Evolutionary conservation across 2,797 vertebrate species (phyloP).

Genomic region (Menidia menidia): DNA sequence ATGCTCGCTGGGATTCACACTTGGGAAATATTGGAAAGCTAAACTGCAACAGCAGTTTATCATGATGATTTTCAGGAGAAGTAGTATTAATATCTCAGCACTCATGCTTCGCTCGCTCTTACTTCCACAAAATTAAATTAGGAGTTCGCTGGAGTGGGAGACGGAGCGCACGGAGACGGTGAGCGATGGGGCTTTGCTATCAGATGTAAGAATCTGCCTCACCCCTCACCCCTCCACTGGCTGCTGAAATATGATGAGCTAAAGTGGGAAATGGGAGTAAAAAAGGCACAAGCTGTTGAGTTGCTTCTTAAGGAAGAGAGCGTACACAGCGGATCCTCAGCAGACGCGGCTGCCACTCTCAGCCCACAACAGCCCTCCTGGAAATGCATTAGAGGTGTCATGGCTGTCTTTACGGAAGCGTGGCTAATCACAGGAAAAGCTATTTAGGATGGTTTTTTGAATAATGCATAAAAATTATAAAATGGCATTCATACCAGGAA

Average conservation of each 20-base stretch:
- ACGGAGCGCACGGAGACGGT: constrained; percentile 54
- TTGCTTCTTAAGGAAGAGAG: constrained; percentile 53
- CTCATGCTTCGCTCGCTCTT: constrained; percentile 55
- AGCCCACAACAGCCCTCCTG: constrained; percentile 45
- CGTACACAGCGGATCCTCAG: constrained; percentile 62
- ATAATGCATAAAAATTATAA: constrained; percentile 52
- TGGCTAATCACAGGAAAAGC: constrained; percentile 43
- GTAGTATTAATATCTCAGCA: constrained; percentile 71
- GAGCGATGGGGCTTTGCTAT: constrained; percentile 73
- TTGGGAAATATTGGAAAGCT: constrained; percentile 55
- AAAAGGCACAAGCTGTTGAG: constrained; percentile 38
- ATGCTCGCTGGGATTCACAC: constrained; percentile 19
- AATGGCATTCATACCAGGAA: constrained; percentile 17
- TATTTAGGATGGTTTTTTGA: constrained; percentile 48
- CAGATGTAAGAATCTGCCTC: constrained; percentile 72
- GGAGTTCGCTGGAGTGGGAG: constrained; percentile 66
- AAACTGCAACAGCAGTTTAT: constrained; percentile 61
- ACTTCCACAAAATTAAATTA: constrained; percentile 75
- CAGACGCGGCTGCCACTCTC: constrained; percentile 51
- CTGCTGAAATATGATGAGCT: constrained; percentile 74
- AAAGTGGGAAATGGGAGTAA: constrained; percentile 66
- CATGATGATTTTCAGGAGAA: constrained; percentile 67
- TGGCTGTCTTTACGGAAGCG: constrained; percentile 53
- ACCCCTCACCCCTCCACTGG: constrained; percentile 54
- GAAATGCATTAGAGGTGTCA: constrained; percentile 61